phyloP scores from a whole-genome alignment of 2,113 vertebrate species.

The Turnix velox region DNA sequence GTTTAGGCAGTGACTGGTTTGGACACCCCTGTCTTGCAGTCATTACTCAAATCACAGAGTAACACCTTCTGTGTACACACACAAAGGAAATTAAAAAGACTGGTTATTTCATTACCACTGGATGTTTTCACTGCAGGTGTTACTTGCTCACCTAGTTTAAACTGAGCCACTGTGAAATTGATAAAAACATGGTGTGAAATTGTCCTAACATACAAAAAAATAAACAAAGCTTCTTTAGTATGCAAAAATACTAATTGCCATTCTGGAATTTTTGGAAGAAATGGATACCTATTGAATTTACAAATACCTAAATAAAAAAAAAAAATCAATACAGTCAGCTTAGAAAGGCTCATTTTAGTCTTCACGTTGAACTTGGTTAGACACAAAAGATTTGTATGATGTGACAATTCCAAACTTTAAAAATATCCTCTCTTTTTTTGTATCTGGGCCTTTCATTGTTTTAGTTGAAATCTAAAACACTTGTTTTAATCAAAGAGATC shows the following conservation, averaged over 20 bases:
- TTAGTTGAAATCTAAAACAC: neutral
- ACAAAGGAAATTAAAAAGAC: neutral
- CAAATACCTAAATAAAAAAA: neutral
- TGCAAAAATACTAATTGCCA: neutral
- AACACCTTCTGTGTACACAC: neutral
- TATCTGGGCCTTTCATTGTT: neutral
- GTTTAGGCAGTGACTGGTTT: neutral
- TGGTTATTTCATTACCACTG: conserved; percentile 8
- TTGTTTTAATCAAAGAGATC: conserved; percentile 37
- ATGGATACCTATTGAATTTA: neutral
- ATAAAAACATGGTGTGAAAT: conserved; percentile 8
- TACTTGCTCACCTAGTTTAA: conserved; percentile 28
- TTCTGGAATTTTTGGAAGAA: neutral
- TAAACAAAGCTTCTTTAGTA: neutral
- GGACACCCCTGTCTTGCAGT: neutral
- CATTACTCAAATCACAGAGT: conserved; percentile 6
- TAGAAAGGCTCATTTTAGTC: neutral
- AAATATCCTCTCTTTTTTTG: neutral
- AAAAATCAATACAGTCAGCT: neutral
- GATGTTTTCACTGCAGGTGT: neutral
- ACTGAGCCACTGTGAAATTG: conserved; percentile 20
- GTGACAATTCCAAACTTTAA: neutral
- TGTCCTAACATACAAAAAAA: neutral
- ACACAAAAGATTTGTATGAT: neutral
- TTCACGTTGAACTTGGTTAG: neutral